Evolutionary conservation across 2,797 vertebrate species (phyloP), one percentile per base, ranked within the genome.

Genomic region (Nyctalus aviator): DNA sequence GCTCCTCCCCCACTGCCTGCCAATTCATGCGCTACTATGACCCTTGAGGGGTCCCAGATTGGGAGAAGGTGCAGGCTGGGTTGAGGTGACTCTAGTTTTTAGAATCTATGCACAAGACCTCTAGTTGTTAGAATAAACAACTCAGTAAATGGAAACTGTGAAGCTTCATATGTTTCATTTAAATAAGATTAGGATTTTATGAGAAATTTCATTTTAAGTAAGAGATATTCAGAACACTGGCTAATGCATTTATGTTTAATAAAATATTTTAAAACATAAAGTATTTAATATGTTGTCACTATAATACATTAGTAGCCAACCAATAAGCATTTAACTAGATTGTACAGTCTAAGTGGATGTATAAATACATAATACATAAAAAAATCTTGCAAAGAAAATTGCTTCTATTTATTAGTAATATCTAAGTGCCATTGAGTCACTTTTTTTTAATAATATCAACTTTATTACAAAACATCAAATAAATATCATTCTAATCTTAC

Each of bases 101-200:
- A 37, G 8, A 55, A 55, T 55, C 20, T 55, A 20, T 55, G 20
- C 53, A 55, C 20, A 20, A 55, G 53, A 55, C 20, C 20, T 23
- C 53, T 55, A 9, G 20, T 55, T 77, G 8, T 4, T 88, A 92
- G 41, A 97, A 96, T 84, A 88, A 85, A 79, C 15, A 93, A 35
- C 1, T 96, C 68, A 89, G 87, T 90, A 96, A 96, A 68, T 83
- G 78, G 57, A 90, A 97, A 97, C 79, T 59, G 18, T 76, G 91
- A 96, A 93, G 46, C 1, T 92, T 69, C 90, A 12, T 93, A 41
- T 3, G 78, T 95, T 96, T 92, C 76, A 48, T 92, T 86, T 62
- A 79, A 84, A 84, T 41, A 69, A 13, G 92, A 85, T 82, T 25
- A 91, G 88, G 95, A 81, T 72, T 84, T 93, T 84, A 59, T 1